Evolutionary conservation across 2,888 invertebrate species (phyloP), one percentile per base, ranked within the genome.

Genomic region (Pegoplata infirma): DNA sequence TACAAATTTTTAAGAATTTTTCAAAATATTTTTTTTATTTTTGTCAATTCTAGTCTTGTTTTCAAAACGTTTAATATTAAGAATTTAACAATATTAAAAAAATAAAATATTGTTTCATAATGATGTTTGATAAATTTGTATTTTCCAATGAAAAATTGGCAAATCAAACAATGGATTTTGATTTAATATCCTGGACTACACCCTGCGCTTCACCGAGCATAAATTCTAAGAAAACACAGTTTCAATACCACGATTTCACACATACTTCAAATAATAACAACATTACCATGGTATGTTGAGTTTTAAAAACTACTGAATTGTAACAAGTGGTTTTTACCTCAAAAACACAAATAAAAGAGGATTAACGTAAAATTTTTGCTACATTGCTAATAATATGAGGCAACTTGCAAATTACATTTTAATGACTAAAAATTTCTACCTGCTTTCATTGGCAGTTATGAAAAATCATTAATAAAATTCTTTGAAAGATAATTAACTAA

Each of bases 91-190:
- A 23, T n/a, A 5, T 25, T 19, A 1, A n/a, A 36, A 1, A n/a
- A n/a, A 14, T 17, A 12, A 25, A 12, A 12, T 21, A 14, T 16
- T 1, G 12, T 49, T n/a, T 12, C 14, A 47, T 28, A 6, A 66
- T 53, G n/a, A 59, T 66, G 64, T 61, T 49, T 44, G 28, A 46
- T 40, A 51, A 56, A 40, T 67, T 72, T 23, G 46, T 46, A 44
- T 67, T 67, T 56, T 61, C 83, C 67, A 84, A 82, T 73, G 84
- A 85, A 56, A 82, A 73, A 5, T 47, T 86, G 23, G 82, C 82
- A 28, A 83, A 82, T 8, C 74, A 85, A 46, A 83, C 83, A 0
- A 86, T 86, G 83, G 87, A 86, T 64, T 83, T 85, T 28, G 85
- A 85, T 76, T 53, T 84, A 64, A 83, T 83, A 46, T 81, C 76